Evolutionary conservation across 2,113 vertebrate species (phyloP).

Genomic region (Elanus axillaris): DNA sequence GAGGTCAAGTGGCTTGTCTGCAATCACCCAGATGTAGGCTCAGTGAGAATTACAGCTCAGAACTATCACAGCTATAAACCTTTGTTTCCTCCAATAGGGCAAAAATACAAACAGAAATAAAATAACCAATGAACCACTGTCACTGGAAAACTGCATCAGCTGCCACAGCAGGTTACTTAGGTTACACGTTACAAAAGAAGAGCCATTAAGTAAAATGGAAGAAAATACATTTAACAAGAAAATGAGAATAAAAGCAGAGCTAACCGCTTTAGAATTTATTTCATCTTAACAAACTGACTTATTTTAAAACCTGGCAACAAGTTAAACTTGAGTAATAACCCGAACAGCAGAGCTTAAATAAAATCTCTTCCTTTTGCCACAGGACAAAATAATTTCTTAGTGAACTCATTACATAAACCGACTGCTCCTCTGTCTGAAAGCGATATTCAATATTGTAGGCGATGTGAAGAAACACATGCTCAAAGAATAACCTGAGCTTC

Average conservation of each 20-base stretch:
- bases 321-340: neutral
- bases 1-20: slow-evolving; percentile 56
- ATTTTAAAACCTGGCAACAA: neutral
- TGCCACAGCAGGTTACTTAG: neutral
- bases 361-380: neutral
- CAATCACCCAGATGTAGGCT: slow-evolving; percentile 34
- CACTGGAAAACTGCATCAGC: neutral
- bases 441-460: neutral
- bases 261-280: neutral
- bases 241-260: neutral
- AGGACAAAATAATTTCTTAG: neutral
- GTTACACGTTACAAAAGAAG: neutral
- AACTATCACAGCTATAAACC: neutral
- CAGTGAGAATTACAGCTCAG: slow-evolving; percentile 21
- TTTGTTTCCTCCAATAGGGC: neutral
- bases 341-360: neutral
- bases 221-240: neutral
- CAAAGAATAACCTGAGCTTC: neutral
- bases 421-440: neutral
- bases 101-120: neutral
- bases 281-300: neutral
- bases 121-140: neutral
- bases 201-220: neutral
- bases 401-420: neutral
- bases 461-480: neutral